These are phyloP conservation scores for Ptychadena robeensis DNA, from an alignment of 2,797 vertebrate species.

Conservation along the genomic window DNA sequence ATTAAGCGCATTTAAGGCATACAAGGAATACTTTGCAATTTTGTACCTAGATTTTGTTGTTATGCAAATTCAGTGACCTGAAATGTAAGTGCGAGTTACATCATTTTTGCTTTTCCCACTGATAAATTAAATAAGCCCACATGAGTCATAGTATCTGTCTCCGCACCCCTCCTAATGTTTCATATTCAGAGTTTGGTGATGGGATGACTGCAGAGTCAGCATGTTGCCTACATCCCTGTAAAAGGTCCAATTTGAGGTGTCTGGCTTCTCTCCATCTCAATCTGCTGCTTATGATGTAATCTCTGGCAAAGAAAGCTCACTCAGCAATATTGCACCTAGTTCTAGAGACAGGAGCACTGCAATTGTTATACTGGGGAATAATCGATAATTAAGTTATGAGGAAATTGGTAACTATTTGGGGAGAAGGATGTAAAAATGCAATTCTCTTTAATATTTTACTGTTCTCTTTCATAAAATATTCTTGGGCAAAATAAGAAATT, in stretches of 20 bases:
- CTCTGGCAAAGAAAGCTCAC: slow-evolving; percentile 19
- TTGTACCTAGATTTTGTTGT: too few species aligned
- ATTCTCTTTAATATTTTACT: too few species aligned
- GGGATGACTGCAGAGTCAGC: slow-evolving; percentile 30
- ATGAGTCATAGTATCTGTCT: neutral
- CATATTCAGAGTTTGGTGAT: neutral
- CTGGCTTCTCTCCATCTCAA: slow-evolving; percentile 36
- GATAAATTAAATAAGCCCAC: neutral
- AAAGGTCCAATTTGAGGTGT: slow-evolving; percentile 9
- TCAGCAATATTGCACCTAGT: slow-evolving; percentile 4
- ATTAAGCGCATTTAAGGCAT: too few species aligned
- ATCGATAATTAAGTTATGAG: neutral
- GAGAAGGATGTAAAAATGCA: too few species aligned
- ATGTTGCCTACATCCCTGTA: slow-evolving; percentile 2
- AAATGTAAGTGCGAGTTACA: neutral
- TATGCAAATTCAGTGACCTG: too few species aligned
- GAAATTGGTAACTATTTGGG: too few species aligned
- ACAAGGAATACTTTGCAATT: too few species aligned
- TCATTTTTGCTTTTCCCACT: neutral
- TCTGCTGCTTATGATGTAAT: slow-evolving; percentile 37
- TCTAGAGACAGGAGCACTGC: neutral
- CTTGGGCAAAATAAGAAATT: too few species aligned
- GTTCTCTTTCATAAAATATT: too few species aligned
- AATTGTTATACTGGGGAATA: neutral
- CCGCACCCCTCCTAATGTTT: neutral